A percentile compares a stretch with the other conserved stretches of the same genome.
Conservation (phyloP, 2,888 invertebrate genomes). For the Tenthredo livida region DNA sequence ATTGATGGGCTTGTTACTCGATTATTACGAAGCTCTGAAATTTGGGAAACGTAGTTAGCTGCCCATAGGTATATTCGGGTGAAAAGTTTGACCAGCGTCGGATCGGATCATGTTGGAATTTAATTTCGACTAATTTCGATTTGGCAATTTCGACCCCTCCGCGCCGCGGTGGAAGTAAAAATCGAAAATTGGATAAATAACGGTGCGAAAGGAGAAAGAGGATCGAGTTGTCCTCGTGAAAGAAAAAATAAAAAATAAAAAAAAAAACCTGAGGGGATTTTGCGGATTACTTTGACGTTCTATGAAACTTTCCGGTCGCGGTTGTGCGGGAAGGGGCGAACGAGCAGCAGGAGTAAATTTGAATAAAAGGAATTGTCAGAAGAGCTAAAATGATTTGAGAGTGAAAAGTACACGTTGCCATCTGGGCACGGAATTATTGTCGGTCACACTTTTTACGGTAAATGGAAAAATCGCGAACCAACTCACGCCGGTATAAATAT, state of each 20-base stretch:
- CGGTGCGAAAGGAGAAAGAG: neutral
- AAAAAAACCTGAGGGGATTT: neutral
- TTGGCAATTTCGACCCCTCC: neutral
- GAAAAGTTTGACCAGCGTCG: neutral
- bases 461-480: neutral
- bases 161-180: neutral
- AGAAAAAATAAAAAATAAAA: too few relatives aligned
- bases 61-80: neutral
- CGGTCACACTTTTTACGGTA: neutral
- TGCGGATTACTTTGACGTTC: neutral
- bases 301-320: neutral
- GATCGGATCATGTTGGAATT: neutral
- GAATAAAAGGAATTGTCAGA: neutral
- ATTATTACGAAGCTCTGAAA: neutral
- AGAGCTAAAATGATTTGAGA: neutral
- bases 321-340: neutral
- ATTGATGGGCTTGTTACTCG: neutral
- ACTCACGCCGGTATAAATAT: neutral
- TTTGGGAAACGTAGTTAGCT: neutral
- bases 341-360: neutral
- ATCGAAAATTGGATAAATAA: neutral
- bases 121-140: neutral
- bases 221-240: neutral
- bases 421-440: neutral
- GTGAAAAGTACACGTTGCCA: conserved; percentile 1